Evolutionary conservation across 2,888 invertebrate species (phyloP), one percentile per base, ranked within the genome.

Genomic region (Serrognathus titanus): DNA sequence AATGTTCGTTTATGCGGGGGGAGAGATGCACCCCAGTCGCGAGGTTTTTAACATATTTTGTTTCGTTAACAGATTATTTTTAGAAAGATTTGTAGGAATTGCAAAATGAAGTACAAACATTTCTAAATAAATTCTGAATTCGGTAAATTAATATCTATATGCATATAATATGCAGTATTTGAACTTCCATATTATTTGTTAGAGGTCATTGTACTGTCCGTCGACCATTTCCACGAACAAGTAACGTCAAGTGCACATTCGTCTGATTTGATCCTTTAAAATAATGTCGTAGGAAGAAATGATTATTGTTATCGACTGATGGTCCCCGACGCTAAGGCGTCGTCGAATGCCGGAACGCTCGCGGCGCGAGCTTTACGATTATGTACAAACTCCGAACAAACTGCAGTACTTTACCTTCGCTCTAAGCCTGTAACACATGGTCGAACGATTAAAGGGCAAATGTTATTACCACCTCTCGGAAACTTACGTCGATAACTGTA

Each of bases 371-470:
- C 66, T 71, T 71, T 69, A 68, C 66, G 69, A 65, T 70, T 69
- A 71, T 69, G 69, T 67, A 59, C 60, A 61, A 69, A 69, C 66
- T 65, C 65, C 51, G 65, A 65, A 64, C 70, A 68, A 69, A 70
- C 69, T 70, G 68, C 66, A 68, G 68, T 71, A 69, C 65, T 66
- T 69, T 70, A 70, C 69, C 66, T 69, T 68, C 67, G 66, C 64
- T 65, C 64, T 62, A 31, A 31, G 57, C 43, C 58, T 65, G 69
- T 64, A 69, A 67, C 71, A 71, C 66, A 71, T 71, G 71, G 69
- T 64, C 62, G 59, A 60, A 55, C 69, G 66, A 71, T 71, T 71
- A 71, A 66, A 62, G 68, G 69, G 69, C 66, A 69, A 70, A 71
- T 63, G 70, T 70, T 70, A 69, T 69, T 68, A 67, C 67, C 61